Evolutionary conservation across 2,888 invertebrate species (phyloP).

Genomic region (Tolmerus cingulatus): DNA sequence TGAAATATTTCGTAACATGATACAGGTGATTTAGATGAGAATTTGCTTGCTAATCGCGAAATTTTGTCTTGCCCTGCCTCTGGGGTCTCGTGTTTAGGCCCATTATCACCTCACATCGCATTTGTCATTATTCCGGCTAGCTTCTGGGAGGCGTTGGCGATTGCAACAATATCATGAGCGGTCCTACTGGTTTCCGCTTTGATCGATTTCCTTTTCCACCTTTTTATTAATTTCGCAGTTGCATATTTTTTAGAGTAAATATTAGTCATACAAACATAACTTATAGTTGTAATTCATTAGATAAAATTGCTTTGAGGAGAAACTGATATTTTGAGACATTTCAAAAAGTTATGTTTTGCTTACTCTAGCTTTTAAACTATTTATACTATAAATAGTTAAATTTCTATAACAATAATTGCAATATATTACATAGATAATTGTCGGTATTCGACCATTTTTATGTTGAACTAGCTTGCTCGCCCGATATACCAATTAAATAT

Average conservation of each 20-base stretch:
- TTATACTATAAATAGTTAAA: too few species aligned
- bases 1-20: constrained; percentile 16
- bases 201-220: not conserved
- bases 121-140: not conserved
- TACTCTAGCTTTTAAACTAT: too few species aligned
- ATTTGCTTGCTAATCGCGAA: not conserved
- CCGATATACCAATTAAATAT: too few species aligned
- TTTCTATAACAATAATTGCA: too few species aligned
- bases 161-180: not conserved
- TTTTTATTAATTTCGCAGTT: not conserved
- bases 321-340: too few species aligned
- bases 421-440: too few species aligned
- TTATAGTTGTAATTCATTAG: too few species aligned
- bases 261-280: not conserved
- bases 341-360: too few species aligned
- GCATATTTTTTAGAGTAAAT: not conserved
- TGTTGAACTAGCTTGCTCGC: too few species aligned
- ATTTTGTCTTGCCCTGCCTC: not conserved
- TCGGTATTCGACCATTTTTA: too few species aligned
- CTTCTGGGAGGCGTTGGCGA: not conserved
- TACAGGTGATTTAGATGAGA: constrained; percentile 12
- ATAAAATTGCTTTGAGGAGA: too few species aligned
- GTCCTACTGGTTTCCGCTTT: not conserved
- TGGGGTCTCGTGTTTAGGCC: not conserved
- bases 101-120: not conserved